Base-by-base conservation (phyloP, 2,797 vertebrate species). In the Danio tinwini region DNA sequence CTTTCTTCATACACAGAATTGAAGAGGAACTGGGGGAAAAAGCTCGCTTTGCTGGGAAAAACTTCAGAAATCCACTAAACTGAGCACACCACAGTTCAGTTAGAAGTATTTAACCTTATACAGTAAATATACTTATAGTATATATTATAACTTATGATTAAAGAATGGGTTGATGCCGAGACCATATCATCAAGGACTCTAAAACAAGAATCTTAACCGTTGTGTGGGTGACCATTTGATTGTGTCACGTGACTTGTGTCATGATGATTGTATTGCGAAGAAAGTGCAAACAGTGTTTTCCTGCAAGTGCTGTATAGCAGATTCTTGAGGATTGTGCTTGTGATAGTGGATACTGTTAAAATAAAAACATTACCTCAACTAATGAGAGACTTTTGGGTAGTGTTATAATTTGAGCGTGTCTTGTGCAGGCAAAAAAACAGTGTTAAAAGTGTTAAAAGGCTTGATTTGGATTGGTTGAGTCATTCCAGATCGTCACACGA, bases 1-100 rank as follows among this genome's bases (percentile, higher is more conserved):
- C 1, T 29, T 81, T 39, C 13, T 52, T 52, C 6, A 39, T 75
- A 1, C n/a, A 79, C 84, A 99, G 97, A 92, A 99, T 98, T 84
- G 97, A 98, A 93, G 97, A 99, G 87, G 97, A 99, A 64, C 93
- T 98, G 83, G 98, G 96, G 85, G 92, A 93, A 87, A 91, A 95
- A 87, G 97, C 97, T 76, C 88, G 64, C 55, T 99, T 97, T 82
- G 96, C 98, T 19, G 96, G 97, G 76, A 95, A 89, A 84, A 97
- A 93, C 90, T 99, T 99, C 93, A 94, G 97, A 91, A 98, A 96
- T 87, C 97, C 98, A 58, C 76, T 95, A 68, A 86, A 88, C 89
- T 93, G 93, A 55, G 91, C 93, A 13, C 3, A 45, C 16, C n/a
- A 17, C 53, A 65, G 21, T 13, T 29, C 47, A n/a, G 6, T 55